A percentile compares a stretch with the other conserved stretches of the same genome.
Evolutionary conservation across 2,113 vertebrate species (phyloP).

Genomic region (Gnathonemus longibarbis): DNA sequence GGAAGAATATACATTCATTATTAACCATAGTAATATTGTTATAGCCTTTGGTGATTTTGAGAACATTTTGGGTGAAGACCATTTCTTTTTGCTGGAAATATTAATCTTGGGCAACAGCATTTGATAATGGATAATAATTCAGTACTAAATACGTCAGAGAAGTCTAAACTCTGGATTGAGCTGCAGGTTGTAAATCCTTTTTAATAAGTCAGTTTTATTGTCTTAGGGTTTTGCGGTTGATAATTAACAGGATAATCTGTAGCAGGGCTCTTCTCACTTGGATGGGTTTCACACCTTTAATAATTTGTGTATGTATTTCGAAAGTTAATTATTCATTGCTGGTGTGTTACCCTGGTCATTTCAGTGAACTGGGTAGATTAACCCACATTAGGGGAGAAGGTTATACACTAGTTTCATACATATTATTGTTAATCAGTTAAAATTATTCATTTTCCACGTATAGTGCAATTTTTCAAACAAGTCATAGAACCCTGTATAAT

Average conservation of each 20-base stretch:
- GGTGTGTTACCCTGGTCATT: neutral
- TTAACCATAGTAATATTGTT: neutral
- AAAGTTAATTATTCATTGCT: neutral
- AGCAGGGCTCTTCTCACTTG: neutral
- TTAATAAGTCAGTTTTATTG: neutral
- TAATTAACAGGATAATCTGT: neutral
- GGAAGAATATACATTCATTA: neutral
- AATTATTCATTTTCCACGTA: neutral
- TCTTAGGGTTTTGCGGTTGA: neutral
- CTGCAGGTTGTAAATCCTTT: neutral
- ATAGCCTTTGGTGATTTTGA: neutral
- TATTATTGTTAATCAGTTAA: neutral
- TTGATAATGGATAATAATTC: neutral
- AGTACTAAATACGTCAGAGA: neutral
- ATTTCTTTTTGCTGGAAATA: neutral
- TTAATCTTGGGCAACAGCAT: neutral
- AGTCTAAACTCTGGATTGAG: neutral
- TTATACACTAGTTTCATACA: neutral
- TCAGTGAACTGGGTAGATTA: neutral
- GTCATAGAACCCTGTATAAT: neutral
- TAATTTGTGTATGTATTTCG: neutral
- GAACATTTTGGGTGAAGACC: neutral
- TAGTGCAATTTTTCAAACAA: neutral
- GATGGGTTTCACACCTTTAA: neutral
- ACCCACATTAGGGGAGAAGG: neutral